phyloP scores from a whole-genome alignment of 2,113 vertebrate species.

The Salvator merianae region DNA sequence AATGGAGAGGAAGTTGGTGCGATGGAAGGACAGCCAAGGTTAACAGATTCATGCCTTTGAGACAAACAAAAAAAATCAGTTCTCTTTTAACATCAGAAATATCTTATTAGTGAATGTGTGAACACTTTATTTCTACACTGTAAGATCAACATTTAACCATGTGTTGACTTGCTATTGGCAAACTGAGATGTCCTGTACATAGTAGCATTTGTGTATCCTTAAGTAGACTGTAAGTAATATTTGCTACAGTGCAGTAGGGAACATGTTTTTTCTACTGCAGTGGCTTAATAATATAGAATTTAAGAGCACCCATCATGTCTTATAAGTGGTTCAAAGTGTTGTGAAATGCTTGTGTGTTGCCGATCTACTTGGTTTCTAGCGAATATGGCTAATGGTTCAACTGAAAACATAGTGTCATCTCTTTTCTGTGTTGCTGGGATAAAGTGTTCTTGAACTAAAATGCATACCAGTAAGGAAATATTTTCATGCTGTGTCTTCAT shows the following conservation, averaged over 20 bases:
- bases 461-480: constrained; percentile 45
- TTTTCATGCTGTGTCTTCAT: constrained; percentile 62
- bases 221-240: not conserved
- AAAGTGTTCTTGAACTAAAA: constrained; percentile 65
- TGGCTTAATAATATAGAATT: not conserved
- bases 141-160: not conserved
- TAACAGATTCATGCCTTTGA: not conserved
- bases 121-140: not conserved
- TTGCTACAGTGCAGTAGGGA: constrained; percentile 23
- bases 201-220: constrained; percentile 22
- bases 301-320: not conserved
- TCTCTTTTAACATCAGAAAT: not conserved
- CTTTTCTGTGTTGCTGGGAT: constrained; percentile 66
- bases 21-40: no score
- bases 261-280: constrained; percentile 24
- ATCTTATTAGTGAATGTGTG: not conserved
- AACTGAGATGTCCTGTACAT: not conserved
- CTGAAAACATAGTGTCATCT: constrained; percentile 65
- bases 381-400: constrained; percentile 61
- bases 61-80: not conserved
- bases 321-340: not conserved
- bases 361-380: constrained; percentile 50
- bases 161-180: not conserved
- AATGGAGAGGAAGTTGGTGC: not conserved
- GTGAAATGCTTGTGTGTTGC: constrained; percentile 25